Conservation (phyloP, 2,888 invertebrate species). For the Nymphalis urticae region DNA sequence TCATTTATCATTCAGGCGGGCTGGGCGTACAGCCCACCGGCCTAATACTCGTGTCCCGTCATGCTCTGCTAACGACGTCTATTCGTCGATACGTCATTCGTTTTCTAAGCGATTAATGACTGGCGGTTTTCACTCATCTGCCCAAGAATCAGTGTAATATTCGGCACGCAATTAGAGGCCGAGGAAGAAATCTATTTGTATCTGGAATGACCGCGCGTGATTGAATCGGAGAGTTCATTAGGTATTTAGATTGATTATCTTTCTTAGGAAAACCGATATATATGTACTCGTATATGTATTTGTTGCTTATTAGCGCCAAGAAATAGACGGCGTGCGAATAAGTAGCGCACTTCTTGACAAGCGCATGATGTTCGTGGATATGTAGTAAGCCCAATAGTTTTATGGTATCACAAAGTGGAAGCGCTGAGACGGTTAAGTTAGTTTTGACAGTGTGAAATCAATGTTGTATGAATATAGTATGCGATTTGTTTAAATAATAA, state of each 20-base stretch:
- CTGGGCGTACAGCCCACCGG: constrained; percentile 7
- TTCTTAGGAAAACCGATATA: neutral
- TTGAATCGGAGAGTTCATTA: constrained; percentile 10
- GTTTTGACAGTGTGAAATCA: too few relatives aligned
- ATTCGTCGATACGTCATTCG: constrained; percentile 24
- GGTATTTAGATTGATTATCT: neutral
- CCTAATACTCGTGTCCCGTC: constrained; percentile 18
- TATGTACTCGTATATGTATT: too few relatives aligned
- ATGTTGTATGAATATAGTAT: too few relatives aligned
- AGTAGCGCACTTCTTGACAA: too few relatives aligned
- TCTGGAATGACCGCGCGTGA: constrained; percentile 11
- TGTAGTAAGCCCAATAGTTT: too few relatives aligned
- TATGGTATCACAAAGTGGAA: too few relatives aligned
- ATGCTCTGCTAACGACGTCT: constrained; percentile 31
- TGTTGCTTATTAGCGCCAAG: too few relatives aligned
- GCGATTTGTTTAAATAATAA: too few relatives aligned
- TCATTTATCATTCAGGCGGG: constrained; percentile 32
- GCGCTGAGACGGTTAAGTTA: too few relatives aligned
- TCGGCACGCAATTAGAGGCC: constrained; percentile 15
- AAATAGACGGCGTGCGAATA: too few relatives aligned
- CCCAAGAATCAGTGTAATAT: constrained; percentile 23
- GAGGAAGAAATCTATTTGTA: constrained; percentile 19
- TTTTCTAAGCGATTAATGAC: constrained; percentile 31
- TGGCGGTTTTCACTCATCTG: constrained; percentile 22
- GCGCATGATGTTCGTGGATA: too few relatives aligned